phyloP scores from a whole-genome alignment of 2,888 invertebrate genomes.

The Cheilosia variabilis region DNA sequence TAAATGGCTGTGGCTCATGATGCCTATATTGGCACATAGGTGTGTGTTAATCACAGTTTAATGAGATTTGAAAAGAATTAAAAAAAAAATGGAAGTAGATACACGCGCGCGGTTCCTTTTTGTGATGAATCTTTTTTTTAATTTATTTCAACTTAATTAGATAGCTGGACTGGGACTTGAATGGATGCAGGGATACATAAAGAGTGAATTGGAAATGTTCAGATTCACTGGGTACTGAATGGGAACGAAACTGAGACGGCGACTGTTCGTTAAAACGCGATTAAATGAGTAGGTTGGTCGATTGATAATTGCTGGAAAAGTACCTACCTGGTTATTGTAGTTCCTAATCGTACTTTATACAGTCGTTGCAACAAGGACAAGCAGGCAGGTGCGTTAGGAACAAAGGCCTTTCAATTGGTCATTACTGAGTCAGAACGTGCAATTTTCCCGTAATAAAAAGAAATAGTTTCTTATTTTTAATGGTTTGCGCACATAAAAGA shows the following conservation, averaged over 20 bases:
- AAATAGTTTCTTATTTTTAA: no score
- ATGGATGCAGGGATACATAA: slow-evolving; percentile 5
- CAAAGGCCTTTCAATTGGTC: no score
- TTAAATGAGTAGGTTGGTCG: slow-evolving; percentile 21
- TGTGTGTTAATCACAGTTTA: slow-evolving; percentile 72
- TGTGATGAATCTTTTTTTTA: not conserved
- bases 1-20: slow-evolving; percentile 13
- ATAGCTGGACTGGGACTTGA: slow-evolving; percentile 4
- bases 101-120: slow-evolving; percentile 47
- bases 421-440: no score
- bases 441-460: no score
- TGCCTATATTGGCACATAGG: slow-evolving; percentile 26
- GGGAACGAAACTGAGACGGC: slow-evolving; percentile 5
- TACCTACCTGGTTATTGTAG: not conserved
- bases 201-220: not conserved
- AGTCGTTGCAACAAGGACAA: no score
- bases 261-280: slow-evolving; percentile 8
- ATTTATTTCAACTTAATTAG: slow-evolving; percentile 47
- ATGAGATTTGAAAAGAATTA: slow-evolving; percentile 67
- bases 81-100: slow-evolving; percentile 25
- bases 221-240: slow-evolving; percentile 16
- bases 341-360: no score
- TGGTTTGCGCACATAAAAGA: no score
- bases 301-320: slow-evolving; percentile 23
- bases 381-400: no score